Percentiles rank a stretch among this genome's conserved stretches.
phyloP scores from a whole-genome alignment of 2,797 vertebrate genomes.

The Pogoniulus pusillus region DNA sequence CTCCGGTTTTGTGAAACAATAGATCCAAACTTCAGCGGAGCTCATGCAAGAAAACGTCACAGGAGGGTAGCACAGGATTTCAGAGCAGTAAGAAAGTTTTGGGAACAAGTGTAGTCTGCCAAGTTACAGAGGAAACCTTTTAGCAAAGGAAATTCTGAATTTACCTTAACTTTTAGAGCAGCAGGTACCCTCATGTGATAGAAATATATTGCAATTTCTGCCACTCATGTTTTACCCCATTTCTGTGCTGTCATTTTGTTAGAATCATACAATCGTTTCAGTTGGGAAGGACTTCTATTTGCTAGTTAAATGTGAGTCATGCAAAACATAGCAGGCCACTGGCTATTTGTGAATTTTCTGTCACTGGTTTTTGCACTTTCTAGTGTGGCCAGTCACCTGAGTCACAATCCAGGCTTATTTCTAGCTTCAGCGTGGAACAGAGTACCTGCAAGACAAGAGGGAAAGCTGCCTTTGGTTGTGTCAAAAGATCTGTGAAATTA shows the following conservation, averaged over 20 bases:
- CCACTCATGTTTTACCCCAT: background rate
- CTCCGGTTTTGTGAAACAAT: constrained; percentile 72
- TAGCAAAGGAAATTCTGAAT: constrained; percentile 7
- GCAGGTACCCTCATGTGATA: background rate
- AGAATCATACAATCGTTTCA: background rate
- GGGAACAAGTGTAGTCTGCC: constrained; percentile 4
- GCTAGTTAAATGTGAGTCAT: constrained; percentile 3
- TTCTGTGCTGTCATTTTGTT: background rate
- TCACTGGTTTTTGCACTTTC: constrained; percentile 27
- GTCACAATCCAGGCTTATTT: constrained; percentile 54
- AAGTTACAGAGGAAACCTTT: constrained; percentile 36
- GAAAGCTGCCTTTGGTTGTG: constrained; percentile 55
- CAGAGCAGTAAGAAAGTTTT: constrained; percentile 59
- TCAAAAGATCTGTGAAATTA: constrained; percentile 55
- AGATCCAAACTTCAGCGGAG: constrained; percentile 62
- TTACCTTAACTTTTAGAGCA: background rate
- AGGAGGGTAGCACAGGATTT: constrained; percentile 61
- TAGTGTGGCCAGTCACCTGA: constrained; percentile 46
- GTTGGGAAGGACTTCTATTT: background rate
- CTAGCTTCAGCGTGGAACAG: constrained; percentile 6
- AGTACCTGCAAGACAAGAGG: constrained; percentile 49
- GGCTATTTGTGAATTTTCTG: constrained; percentile 4
- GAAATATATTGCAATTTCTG: background rate
- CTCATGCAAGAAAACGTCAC: constrained; percentile 63
- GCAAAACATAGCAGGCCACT: constrained; percentile 16